These are phyloP conservation scores for Muntiacus reevesi DNA, from an alignment of 2,113 vertebrate species.

Conservation along the genomic window DNA sequence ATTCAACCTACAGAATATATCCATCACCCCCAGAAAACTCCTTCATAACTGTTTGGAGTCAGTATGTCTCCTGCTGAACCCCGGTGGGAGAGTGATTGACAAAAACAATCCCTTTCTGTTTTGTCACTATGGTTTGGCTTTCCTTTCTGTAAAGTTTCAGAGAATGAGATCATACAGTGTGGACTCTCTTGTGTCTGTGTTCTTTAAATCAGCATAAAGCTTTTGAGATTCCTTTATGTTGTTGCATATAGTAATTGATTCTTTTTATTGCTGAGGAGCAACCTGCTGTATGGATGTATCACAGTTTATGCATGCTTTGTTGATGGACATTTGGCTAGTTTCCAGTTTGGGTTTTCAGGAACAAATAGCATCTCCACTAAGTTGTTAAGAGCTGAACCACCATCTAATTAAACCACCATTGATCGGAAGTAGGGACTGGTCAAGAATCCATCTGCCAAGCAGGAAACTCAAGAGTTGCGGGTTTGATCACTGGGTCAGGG, in stretches of 20 bases:
- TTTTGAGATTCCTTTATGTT: neutral
- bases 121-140: neutral
- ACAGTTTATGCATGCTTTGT: neutral
- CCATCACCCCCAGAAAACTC: neutral
- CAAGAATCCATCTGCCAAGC: neutral
- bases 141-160: neutral
- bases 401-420: neutral
- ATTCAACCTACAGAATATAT: neutral
- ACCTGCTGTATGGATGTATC: neutral
- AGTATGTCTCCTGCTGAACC: neutral
- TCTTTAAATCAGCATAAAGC: neutral
- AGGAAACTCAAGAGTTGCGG: neutral
- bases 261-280: neutral
- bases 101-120: neutral
- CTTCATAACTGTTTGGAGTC: neutral
- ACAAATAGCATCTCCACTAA: neutral
- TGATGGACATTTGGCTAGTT: neutral
- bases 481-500: neutral
- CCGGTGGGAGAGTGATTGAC: neutral
- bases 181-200: neutral
- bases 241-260: neutral
- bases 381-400: neutral
- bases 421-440: neutral
- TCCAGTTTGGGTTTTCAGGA: neutral
- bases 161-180: neutral